Base-by-base conservation (phyloP, 2,113 vertebrate genomes). In the Phyllopteryx taeniolatus region DNA sequence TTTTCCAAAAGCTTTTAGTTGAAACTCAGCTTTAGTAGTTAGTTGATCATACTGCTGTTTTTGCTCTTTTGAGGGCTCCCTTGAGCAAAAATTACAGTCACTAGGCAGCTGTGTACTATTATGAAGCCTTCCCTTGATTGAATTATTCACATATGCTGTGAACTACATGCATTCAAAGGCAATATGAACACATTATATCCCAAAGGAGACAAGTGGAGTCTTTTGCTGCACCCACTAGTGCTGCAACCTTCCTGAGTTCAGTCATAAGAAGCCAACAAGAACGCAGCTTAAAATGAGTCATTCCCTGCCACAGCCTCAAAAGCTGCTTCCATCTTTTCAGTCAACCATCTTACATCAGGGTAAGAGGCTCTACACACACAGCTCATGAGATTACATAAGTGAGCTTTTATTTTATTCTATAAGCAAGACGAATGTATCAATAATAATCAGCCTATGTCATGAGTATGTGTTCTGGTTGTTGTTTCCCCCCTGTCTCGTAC, bases 31-130 rank as follows among this genome's bases (percentile, higher is more conserved):
- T 64, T 79, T 19, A 70, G 53, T n/a, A 61, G 59, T 61, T 61
- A 74, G 39, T 72, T 54, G 56, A 70, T 51, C 77, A 72, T 78
- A 57, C 20, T 43, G 47, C n/a, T 65, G 47, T 74, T 61, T 67
- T 15, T 35, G 14, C 31, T 61, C 5, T 61, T 61, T 61, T 35
- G 57, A 9, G 27, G n/a, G 31, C 22, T 46, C 22, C 5, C 73
- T 68, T 31, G 14, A 17, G 64, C 64, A 47, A 66, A 66, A 66
- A 66, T 31, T 22, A 27, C 63, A 47, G 43, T 66, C 64, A 27
- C 62, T 2, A 44, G 5, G 43, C 43, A 31, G 15, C 14, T 33
- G 31, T 69, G 22, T 73, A 77, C 68, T 6, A 47, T 66, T 31
- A 47, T 27, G 33, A 35, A 65, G 44, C 22, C n/a, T 46, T 15